Evolutionary conservation across 2,888 invertebrate genomes (phyloP), one percentile per base, ranked within the genome.

Genomic region (Phania funesta): DNA sequence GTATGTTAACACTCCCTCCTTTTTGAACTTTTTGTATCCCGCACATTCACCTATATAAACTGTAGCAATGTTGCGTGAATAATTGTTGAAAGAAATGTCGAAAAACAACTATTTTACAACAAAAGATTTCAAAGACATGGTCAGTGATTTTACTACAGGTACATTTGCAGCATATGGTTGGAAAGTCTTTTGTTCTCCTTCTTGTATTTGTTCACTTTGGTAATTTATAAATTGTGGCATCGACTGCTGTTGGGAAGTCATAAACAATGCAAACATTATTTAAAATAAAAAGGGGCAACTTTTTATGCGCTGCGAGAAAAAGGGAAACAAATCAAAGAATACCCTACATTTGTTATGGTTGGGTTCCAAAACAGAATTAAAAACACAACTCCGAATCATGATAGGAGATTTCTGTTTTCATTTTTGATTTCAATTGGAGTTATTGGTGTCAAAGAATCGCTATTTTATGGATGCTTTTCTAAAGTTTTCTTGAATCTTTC

Each of bases 111-210:
- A 32, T 22, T 16, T 24, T 16, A 9, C 22, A 58, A 65, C 65
- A 73, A 79, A 52, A 44, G 29, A 41, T 41, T 73, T 79, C 26
- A 79, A 65, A 73, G 41, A 60, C 44, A 24, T 79, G 68, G 48
- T 50, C 29, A 46, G 62, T 22, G 54, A 24, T 32, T 26, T 32
- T 9, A 18, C 24, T 41, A 16, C 46, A 65, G 71, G 71, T 48
- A 58, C 11, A 18, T 7, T 8, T 26, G n/a, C 29, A 62, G 13
- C 70, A 79, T 67, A 60, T 73, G 79, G 9, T 52, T 41, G 7
- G 3, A 3, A 52, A 52, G 60, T 38, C 26, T 44, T 41, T 32
- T 1, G 9, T 26, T 71, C 4, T 16, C 13, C n/a, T 2, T 11
- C 11, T 18, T 7, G 7, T 32, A 18, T 13, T 38, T 60, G 26